Evolutionary conservation across 2,797 vertebrate species (phyloP).

Genomic region (Myotis vivesi): DNA sequence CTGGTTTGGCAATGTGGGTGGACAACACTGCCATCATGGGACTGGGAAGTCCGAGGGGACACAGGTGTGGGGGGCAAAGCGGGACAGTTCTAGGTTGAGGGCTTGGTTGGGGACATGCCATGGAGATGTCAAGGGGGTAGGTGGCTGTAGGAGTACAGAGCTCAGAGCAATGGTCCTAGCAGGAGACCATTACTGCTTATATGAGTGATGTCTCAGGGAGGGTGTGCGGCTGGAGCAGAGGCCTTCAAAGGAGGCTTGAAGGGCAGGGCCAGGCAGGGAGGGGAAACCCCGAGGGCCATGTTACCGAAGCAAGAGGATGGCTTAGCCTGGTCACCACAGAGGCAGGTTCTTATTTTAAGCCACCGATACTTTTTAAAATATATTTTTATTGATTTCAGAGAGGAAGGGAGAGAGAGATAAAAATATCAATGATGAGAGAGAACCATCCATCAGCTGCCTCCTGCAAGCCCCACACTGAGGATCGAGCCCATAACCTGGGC

Average conservation of each 20-base stretch:
- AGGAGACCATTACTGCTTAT: background rate
- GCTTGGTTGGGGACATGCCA: background rate
- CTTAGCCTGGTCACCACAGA: background rate
- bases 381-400: too few species aligned
- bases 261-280: background rate
- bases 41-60: background rate
- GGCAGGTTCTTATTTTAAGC: too few species aligned
- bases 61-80: too few species aligned
- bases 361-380: too few species aligned
- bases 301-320: background rate
- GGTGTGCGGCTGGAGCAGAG: background rate
- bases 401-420: too few species aligned
- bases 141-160: background rate
- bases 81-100: background rate
- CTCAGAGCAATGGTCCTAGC: background rate
- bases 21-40: background rate
- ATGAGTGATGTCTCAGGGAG: background rate
- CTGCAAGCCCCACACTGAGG: too few species aligned
- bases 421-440: too few species aligned
- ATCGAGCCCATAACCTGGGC: too few species aligned
- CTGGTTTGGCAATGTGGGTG: background rate
- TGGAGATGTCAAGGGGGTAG: background rate
- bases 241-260: background rate
- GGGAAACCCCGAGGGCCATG: too few species aligned
- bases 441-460: too few species aligned